Percentiles rank a stretch among this genome's conserved stretches.
Evolutionary conservation across 2,888 invertebrate genomes (phyloP).

Genomic region (Alitta virens): DNA sequence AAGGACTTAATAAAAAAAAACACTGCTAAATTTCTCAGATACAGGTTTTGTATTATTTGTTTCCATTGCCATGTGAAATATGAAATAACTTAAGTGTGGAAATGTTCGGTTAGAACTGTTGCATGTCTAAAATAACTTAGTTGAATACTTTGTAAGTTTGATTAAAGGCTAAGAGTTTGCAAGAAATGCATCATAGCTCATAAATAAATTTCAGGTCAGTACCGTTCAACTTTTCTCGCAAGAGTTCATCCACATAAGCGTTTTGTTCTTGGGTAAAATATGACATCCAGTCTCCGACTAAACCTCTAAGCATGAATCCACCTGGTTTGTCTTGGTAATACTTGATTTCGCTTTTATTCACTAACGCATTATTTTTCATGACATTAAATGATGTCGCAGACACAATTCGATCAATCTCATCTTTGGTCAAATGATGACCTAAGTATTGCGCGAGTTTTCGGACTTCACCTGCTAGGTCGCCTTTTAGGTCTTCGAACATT

Average conservation of each 20-base stretch:
- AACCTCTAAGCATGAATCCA: background rate
- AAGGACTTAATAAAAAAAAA: too few relatives aligned
- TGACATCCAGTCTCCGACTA: background rate
- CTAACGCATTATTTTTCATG: background rate
- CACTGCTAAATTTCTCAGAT: too few relatives aligned
- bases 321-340: too few relatives aligned
- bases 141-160: too few relatives aligned
- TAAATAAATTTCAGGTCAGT: slow-evolving; percentile 1
- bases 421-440: background rate
- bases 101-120: too few relatives aligned
- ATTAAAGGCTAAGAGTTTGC: too few relatives aligned
- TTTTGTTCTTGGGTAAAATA: background rate
- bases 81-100: too few relatives aligned
- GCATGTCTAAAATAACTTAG: too few relatives aligned
- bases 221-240: background rate
- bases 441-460: background rate
- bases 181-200: too few relatives aligned
- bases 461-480: background rate
- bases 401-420: background rate
- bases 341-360: too few relatives aligned
- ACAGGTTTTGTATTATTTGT: too few relatives aligned
- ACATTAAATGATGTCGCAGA: background rate
- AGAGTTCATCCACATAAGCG: background rate
- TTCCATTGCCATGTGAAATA: too few relatives aligned
- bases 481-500: background rate